Conservation (phyloP, 2,888 invertebrate species). For the Molorchus minor region DNA sequence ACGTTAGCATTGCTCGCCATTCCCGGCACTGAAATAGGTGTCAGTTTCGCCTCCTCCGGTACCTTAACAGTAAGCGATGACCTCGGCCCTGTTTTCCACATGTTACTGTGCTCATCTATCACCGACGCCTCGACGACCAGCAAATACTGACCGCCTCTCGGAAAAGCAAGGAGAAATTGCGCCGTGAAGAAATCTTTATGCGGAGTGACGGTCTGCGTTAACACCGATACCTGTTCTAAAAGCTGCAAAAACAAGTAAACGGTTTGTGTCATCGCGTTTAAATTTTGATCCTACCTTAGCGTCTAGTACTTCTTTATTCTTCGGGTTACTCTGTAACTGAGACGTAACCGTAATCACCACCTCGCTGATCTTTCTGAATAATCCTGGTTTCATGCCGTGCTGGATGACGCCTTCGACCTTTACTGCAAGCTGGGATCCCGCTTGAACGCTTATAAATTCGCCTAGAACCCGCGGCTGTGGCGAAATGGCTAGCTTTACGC, state of each 20-base stretch:
- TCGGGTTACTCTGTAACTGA: slow-evolving; percentile 64
- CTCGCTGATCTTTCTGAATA: slow-evolving; percentile 76
- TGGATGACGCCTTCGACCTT: slow-evolving; percentile 94
- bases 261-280: slow-evolving; percentile 12
- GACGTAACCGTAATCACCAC: slow-evolving; percentile 78
- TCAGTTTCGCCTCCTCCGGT: slow-evolving; percentile 68
- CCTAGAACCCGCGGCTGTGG: slow-evolving; percentile 82
- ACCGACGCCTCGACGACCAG: slow-evolving; percentile 87
- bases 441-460: slow-evolving; percentile 85
- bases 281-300: slow-evolving; percentile 49
- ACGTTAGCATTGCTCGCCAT: slow-evolving; percentile 59
- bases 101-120: slow-evolving; percentile 82
- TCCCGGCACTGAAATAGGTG: slow-evolving; percentile 59
- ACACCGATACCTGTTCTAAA: slow-evolving; percentile 59
- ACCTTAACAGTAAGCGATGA: slow-evolving; percentile 80
- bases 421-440: slow-evolving; percentile 86
- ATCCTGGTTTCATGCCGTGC: slow-evolving; percentile 72
- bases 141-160: slow-evolving; percentile 73
- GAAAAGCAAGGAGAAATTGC: slow-evolving; percentile 84
- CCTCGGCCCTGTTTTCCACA: slow-evolving; percentile 92
- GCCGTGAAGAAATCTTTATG: slow-evolving; percentile 95
- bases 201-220: slow-evolving; percentile 86
- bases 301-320: slow-evolving; percentile 57
- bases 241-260: slow-evolving; percentile 59
- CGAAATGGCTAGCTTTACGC: slow-evolving; percentile 81